Evolutionary conservation across 2,113 vertebrate species (phyloP).

Genomic region (Tachysurus vachellii): DNA sequence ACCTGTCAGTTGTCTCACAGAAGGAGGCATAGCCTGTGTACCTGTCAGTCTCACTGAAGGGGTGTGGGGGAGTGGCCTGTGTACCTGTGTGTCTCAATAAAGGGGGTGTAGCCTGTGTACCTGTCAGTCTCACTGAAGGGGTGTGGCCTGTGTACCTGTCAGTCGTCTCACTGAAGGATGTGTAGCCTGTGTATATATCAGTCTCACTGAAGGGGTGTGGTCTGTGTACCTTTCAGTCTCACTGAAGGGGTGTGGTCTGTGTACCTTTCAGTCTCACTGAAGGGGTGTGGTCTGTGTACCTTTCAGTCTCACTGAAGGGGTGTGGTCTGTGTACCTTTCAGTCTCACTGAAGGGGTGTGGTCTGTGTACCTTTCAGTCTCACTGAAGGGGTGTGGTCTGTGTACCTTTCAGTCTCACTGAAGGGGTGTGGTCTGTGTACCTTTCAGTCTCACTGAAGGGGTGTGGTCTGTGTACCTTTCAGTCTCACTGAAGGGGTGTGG

Average conservation of each 20-base stretch:
- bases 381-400: not conserved
- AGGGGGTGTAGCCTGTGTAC: not conserved
- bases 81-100: not conserved
- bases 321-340: too few species aligned
- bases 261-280: not conserved
- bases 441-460: not conserved
- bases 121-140: not conserved
- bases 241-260: not conserved
- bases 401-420: not conserved
- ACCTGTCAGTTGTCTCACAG: not conserved
- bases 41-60: too few species aligned
- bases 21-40: not conserved
- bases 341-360: not conserved
- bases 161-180: not conserved
- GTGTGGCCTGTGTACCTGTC: not conserved
- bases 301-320: not conserved
- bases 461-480: too few species aligned
- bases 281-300: not conserved
- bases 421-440: not conserved
- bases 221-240: not conserved
- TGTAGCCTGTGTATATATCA: not conserved
- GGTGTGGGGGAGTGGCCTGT: not conserved
- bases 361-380: not conserved
- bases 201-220: not conserved
- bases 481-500: not conserved